These are phyloP conservation scores for Diachasmimorpha longicaudata DNA, from an alignment of 1,140 invertebrate species.

Conservation along the genomic window DNA sequence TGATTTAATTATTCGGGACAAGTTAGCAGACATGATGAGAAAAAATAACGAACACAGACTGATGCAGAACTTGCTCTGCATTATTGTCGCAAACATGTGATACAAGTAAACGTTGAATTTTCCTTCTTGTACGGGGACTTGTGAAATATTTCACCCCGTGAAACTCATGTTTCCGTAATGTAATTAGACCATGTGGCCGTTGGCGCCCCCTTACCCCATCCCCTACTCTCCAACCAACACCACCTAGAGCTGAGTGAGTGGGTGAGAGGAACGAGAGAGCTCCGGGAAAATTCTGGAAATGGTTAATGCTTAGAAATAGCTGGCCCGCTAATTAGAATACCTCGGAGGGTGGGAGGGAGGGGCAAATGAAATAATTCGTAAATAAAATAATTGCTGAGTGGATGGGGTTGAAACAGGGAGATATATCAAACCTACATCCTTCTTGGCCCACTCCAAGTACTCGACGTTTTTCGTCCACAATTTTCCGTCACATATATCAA, in stretches of 20 bases:
- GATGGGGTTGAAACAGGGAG: not conserved
- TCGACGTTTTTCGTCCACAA: slow-evolving; percentile 49
- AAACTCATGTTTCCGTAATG: slow-evolving; percentile 56
- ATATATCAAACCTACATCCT: slow-evolving; percentile 10
- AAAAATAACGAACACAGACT: not conserved
- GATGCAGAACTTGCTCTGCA: not conserved
- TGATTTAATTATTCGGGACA: not conserved
- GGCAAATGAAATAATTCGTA: slow-evolving; percentile 48
- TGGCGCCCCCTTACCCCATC: slow-evolving; percentile 24
- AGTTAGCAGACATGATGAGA: not conserved
- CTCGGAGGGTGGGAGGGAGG: no score
- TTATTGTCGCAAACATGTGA: not conserved
- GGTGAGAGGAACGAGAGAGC: not conserved
- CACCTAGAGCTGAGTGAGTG: not conserved
- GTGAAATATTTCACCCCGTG: slow-evolving; percentile 40
- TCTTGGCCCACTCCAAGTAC: slow-evolving; percentile 25
- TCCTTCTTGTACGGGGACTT: not conserved
- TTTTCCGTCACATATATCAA: slow-evolving; percentile 64
- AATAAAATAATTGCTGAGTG: slow-evolving; percentile 46
- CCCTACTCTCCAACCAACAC: no score
- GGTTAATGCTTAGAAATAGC: slow-evolving; percentile 44
- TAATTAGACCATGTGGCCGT: slow-evolving; percentile 48
- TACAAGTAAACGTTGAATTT: not conserved
- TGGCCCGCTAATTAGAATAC: slow-evolving; percentile 51
- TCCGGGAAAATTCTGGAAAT: not conserved